Evolutionary conservation across 2,797 vertebrate genomes (phyloP), one percentile per base, ranked within the genome.

Genomic region (Morus bassanus): DNA sequence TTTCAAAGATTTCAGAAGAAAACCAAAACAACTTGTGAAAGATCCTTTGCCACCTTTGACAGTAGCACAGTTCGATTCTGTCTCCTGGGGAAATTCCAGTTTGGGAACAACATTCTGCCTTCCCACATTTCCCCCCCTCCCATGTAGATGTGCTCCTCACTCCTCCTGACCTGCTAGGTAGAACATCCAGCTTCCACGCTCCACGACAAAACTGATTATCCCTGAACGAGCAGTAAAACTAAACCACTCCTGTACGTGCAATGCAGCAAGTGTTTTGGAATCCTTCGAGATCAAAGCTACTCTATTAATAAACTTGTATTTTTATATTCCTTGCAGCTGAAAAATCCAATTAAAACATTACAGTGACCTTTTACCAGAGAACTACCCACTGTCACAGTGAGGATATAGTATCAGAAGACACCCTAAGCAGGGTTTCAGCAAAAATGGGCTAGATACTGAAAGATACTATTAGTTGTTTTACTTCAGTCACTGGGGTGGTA

Each of bases 261-360:
- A n/a, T 41, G 64, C 53, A 89, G 84, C 78, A 75, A 93, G 73
- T 74, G 61, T 68, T 96, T 92, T 53, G 59, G 89, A 92, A 92
- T 81, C 93, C 57, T 95, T 84, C 91, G 88, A 93, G 89, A 97
- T 95, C 89, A 96, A 94, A 97, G 91, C 51, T 43, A 33, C 79
- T 79, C 93, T 86, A 93, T 84, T 94, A 96, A 95, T 92, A 96
- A 96, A 92, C 81, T 67, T 88, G 5, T 45, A 85, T 95, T 89
- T 97, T 93, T 76, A 79, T 79, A 93, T 88, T 95, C 87, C 94
- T 96, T 76, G 70, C 92, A 88, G 79, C 73, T 88, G 89, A 96
- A 96, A 96, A 96, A 96, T 81, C 87, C 95, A 96, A 93, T 95
- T 97, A 94, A 95, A 95, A 95, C 79, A 67, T 46, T 59, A 56